Percentiles rank a stretch among this genome's conserved stretches.
phyloP scores from a whole-genome alignment of 1,140 invertebrate genomes.

The Sycophaga agraensis region DNA sequence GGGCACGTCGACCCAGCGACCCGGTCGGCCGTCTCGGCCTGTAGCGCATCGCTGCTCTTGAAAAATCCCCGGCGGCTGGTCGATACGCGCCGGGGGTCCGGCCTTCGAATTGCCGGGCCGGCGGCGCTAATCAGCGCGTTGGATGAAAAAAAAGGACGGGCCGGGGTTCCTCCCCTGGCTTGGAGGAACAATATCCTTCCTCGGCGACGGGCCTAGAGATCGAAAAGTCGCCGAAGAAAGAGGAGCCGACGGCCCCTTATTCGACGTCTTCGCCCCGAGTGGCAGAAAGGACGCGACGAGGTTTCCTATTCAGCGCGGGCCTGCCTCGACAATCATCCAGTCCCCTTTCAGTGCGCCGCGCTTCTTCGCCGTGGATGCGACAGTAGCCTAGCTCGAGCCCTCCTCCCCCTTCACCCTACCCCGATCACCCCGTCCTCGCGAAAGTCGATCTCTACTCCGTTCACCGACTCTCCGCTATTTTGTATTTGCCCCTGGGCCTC shows the following conservation, averaged over 20 bases:
- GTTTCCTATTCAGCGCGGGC: conserved; percentile 36
- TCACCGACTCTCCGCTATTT: conserved; percentile 4
- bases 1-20: too few species aligned
- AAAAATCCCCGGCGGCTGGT: too few species aligned
- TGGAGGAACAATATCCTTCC: conserved; percentile 47
- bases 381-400: neutral
- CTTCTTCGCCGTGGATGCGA: neutral
- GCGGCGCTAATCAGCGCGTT: too few species aligned
- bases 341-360: neutral
- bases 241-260: neutral
- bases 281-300: neutral
- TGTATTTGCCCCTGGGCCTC: conserved; percentile 1
- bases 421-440: conserved; percentile 2
- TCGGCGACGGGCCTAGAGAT: conserved; percentile 42
- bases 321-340: conserved; percentile 44
- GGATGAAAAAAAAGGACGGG: neutral
- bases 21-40: too few species aligned
- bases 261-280: neutral
- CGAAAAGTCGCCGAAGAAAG: conserved; percentile 32
- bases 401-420: neutral
- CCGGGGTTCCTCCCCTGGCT: neutral
- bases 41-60: too few species aligned
- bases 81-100: too few species aligned
- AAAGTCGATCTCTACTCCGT: neutral
- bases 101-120: too few species aligned